Base-by-base conservation (phyloP, 2,888 invertebrate genomes). In the Oscheius sp. region DNA sequence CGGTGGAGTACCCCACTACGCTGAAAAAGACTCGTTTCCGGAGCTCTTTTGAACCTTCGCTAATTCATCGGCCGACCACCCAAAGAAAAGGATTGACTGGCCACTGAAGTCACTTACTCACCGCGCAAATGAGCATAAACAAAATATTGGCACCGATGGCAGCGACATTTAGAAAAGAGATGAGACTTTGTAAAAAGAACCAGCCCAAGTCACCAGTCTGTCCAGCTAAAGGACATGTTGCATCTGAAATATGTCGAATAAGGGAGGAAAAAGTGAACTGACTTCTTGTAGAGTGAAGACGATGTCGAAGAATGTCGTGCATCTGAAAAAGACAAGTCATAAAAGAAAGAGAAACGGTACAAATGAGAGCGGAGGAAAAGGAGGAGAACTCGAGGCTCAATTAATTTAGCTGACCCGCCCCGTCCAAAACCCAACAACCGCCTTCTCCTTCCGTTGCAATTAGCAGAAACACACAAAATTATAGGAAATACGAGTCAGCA, bases 1-100 rank as follows among this genome's bases (percentile, higher is more conserved):
- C 71, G 70, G 46, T 75, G 78, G 71, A 78, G 76, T 43, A 78
- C 78, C 3, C 76, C 76, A 18, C 66, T 76, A 49, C 71, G 66
- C 76, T 76, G 72, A 46, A 77, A 64, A 9, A 27, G 35, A 35
- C 2, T 18, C 16, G 21, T 7, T 18, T 45, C 43, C 7, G 16
- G 35, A 35, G 35, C 9, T 35, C 35, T 35, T 35, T 35, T 35
- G 35, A 35, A 29, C 25, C 21, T 21, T 23, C 13, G 35, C n/a
- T 23, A 52, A 25, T 68, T 68, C n/a, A 68, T 52, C 21, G 23
- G 12, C 21, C 43, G 35, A 35, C 59, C 16, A 49, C 16, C 49
- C 16, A 49, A 49, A 49, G 49, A 25, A 55, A 55, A 25, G 23
- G 35, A 35, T 35, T 35, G 35, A n/a, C 35, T 9, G 35, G 35